Evolutionary conservation across 37 sponge, comb jelly and placozoan species (phyloP).

Genomic region (Spongilla lacustris): DNA sequence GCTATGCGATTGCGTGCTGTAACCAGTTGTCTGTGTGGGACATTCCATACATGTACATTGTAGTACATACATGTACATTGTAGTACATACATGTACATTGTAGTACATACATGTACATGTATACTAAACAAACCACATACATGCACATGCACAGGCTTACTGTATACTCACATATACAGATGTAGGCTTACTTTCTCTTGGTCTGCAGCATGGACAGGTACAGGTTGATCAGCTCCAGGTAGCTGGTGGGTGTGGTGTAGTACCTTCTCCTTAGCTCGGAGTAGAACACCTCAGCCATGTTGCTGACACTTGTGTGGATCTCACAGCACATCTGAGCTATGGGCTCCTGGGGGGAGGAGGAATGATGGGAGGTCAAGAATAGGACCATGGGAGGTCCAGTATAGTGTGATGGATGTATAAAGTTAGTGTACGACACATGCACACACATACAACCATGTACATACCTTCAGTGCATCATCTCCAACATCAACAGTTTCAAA

Average conservation of each 20-base stretch:
- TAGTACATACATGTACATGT: no score
- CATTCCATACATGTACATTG: no score
- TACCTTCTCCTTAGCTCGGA: conserved; percentile 89
- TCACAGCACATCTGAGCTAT: conserved; percentile 93
- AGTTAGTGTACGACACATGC: no score
- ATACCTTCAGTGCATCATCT: conserved; percentile 86
- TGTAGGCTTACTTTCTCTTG: conserved; percentile 70
- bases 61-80: no score
- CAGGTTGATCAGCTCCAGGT: conserved; percentile 97
- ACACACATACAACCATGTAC: background rate
- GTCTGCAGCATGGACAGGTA: conserved; percentile 94
- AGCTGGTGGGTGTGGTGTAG: conserved; percentile 99
- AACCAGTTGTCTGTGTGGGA: conserved; percentile 68
- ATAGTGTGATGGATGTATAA: no score
- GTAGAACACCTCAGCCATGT: conserved; percentile 93
- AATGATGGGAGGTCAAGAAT: no score
- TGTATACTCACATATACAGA: no score
- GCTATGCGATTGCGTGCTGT: conserved; percentile 85
- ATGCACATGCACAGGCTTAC: no score
- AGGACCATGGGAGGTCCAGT: no score
- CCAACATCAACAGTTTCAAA: conserved; percentile 95
- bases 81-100: no score
- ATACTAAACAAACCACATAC: no score
- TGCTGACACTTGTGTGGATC: conserved; percentile 93
- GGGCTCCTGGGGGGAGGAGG: conserved; percentile 36